Conservation (phyloP, 2,113 vertebrate species). For the Vidua chalybeata region DNA sequence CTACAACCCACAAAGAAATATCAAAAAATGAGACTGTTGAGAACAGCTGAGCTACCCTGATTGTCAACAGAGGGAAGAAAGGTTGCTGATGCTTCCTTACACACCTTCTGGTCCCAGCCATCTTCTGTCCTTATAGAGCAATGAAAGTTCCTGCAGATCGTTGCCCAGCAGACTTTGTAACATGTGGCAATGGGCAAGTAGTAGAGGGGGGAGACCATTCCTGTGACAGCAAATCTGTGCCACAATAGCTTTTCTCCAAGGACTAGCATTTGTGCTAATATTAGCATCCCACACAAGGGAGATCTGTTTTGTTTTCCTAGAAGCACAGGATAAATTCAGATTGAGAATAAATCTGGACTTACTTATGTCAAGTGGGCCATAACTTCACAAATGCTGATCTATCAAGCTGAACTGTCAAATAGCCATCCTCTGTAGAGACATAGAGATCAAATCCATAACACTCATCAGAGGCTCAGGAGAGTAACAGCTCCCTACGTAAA, state of each 20-base stretch:
- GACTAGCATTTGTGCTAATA: not conserved
- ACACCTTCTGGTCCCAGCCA: not conserved
- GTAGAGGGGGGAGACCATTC: not conserved
- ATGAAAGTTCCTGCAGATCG: not conserved
- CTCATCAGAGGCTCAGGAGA: not conserved
- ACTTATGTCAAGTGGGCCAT: not conserved
- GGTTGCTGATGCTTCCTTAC: not conserved
- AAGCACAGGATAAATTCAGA: not conserved
- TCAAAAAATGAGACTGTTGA: not conserved
- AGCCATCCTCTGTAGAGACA: not conserved
- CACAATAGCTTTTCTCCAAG: not conserved
- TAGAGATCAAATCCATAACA: not conserved
- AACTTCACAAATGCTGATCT: not conserved
- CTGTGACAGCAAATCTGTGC: not conserved
- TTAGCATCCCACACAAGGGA: not conserved
- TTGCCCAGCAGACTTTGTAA: not conserved
- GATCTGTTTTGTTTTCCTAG: not conserved
- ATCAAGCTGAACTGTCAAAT: not conserved
- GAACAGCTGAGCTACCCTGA: not conserved
- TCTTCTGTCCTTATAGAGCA: not conserved
- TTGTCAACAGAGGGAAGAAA: not conserved
- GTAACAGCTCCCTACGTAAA: not conserved
- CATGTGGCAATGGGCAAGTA: not conserved
- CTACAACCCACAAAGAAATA: not conserved
- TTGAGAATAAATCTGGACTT: not conserved